Evolutionary conservation across 1,140 invertebrate genomes (phyloP), one percentile per base, ranked within the genome.

Genomic region (Megalopta genalis): DNA sequence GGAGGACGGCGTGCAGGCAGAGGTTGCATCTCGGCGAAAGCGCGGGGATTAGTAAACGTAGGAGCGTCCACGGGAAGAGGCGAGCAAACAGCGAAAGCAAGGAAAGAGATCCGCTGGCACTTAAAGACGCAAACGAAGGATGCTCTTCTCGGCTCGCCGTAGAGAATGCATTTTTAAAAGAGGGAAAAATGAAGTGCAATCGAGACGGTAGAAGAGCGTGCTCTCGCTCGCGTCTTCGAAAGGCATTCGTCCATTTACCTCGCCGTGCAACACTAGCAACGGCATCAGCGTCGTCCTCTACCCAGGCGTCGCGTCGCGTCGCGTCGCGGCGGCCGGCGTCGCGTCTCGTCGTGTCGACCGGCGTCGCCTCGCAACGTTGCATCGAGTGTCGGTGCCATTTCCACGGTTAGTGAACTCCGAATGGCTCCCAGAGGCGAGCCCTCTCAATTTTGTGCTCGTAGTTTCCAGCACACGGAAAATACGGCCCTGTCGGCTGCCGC

Each of bases 361-460:
- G 32, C 32, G 32, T 54, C 82, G 64, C 54, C 46, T 57, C 69
- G 77, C 46, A 57, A 39, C 63, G 77, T 79, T 39, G 46, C 60
- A 69, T 65, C 69, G 66, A 63, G 76, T 71, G 54, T 23, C 46
- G 37, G 69, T 66, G 80, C 42, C 79, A 54, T 86, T 86, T 86
- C 76, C 73, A 85, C 85, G 85, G 80, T 85, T 79, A 85, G 83
- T 85, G 83, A 85, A 86, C 83, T 77, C 68, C 63, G 69, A 77
- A 86, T 86, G 74, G 83, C 59, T 83, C 69, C 81, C 59, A 72
- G 54, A 57, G 59, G 59, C 59, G 62, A 76, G 72, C 70, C 32
- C 79, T 64, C 75, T 84, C 69, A 84, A 78, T 86, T 77, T 85
- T 57, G 83, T 64, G 80, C 79, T 39, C 69, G 37, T 49, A 62